Base-by-base conservation (phyloP, 2,888 invertebrate species). In the Drosophila demipolita region DNA sequence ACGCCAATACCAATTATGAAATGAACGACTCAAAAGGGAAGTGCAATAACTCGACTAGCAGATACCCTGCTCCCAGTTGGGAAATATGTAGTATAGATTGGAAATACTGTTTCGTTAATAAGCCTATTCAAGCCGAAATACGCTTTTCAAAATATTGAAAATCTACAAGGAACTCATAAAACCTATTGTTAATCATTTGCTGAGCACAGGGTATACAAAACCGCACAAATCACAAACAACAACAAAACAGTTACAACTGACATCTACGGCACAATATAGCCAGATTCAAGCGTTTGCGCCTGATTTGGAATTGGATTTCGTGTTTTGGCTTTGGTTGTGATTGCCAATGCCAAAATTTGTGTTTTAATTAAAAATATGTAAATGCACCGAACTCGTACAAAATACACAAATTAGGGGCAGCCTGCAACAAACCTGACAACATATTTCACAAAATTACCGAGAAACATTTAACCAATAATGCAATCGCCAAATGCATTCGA, bases 341-440 rank as follows among this genome's bases (percentile, higher is more conserved):
- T 45, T 67, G 67, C 67, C 48, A 79, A 57, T 40, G 57, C 67
- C 42, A 52, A 73, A 85, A 74, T 87, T 89, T 87, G 83, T 87
- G 82, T 86, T 87, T 89, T 89, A 87, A 87, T 87, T 87, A 89
- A 87, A 45, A 87, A 87, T 87, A 87, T 87, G 87, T 75, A 87
- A 87, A 87, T 88, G 75, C 75, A 68, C 33, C 66, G 69, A 85
- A 75, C 83, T 23, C 68, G 75, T 62, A 70, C 75, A 75, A 77
- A 82, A 77, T 70, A 77, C 70, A 64, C 66, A 71, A 68, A 69
- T 81, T 72, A 73, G 66, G 64, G 65, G 55, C 26, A 53, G 33
- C 26, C 49, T 40, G 33, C 60, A 57, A 72, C 35, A 79, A 73
- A 60, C 59, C 65, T 55, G 49, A 73, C 55, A 76, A 73, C 82